Conservation (phyloP, 2,113 vertebrate species). For the Ceratotherium simum region DNA sequence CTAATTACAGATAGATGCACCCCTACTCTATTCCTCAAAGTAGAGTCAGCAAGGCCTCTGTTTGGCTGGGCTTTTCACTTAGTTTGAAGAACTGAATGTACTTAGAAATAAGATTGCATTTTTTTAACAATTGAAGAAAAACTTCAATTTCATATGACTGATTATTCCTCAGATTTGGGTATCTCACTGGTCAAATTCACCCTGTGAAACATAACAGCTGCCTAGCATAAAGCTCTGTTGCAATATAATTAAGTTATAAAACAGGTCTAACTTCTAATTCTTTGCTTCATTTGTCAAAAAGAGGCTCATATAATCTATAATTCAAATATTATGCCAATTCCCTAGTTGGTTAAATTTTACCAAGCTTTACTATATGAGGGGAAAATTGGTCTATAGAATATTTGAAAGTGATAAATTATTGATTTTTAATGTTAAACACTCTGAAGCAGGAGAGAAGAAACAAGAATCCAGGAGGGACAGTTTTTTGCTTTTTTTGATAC, state of each 20-base stretch:
- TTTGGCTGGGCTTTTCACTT: neutral
- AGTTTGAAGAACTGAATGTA: slow-evolving; percentile 12
- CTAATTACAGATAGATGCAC: neutral
- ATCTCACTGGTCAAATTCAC: neutral
- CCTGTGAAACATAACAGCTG: neutral
- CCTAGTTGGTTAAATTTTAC: neutral
- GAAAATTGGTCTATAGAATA: neutral
- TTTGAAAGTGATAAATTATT: neutral
- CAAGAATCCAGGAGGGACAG: slow-evolving; percentile 23
- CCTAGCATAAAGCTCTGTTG: neutral
- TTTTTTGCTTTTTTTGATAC: slow-evolving; percentile 56
- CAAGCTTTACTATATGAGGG: neutral
- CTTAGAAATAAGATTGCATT: slow-evolving; percentile 15
- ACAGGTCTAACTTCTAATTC: neutral
- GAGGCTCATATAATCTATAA: slow-evolving; percentile 18
- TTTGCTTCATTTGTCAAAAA: slow-evolving; percentile 14
- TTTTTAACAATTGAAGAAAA: slow-evolving; percentile 33
- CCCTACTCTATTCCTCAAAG: neutral
- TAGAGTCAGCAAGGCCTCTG: neutral
- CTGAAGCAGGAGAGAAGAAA: neutral
- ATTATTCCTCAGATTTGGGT: neutral
- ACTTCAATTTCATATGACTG: neutral
- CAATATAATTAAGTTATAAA: slow-evolving; percentile 65
- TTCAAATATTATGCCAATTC: neutral
- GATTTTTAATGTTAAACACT: slow-evolving; percentile 41